Percentiles rank a stretch among this genome's conserved stretches.
These are phyloP conservation scores for Euthynnus affinis DNA, from an alignment of 2,797 vertebrate genomes.

Conservation along the genomic window DNA sequence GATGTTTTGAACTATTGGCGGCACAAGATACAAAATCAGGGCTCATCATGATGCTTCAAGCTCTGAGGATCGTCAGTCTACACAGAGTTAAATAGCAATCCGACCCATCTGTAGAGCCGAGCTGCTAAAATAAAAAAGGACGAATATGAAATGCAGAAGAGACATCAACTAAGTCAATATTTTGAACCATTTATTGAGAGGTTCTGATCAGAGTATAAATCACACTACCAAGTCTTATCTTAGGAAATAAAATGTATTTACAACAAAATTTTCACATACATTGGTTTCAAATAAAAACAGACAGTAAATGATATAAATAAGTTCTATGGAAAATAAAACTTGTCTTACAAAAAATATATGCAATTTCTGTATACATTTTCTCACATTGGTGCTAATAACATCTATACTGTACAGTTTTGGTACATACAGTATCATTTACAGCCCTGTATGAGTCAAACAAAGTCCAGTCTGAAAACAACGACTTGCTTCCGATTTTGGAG, in stretches of 20 bases:
- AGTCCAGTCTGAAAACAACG: conserved; percentile 80
- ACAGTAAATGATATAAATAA: conserved; percentile 97
- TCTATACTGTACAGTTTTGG: conserved; percentile 95
- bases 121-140: neutral
- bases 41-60: neutral
- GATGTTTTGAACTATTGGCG: neutral
- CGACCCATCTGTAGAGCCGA: neutral
- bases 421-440: conserved; percentile 88
- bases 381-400: conserved; percentile 94
- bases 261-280: conserved; percentile 94
- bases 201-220: conserved; percentile 98
- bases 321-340: conserved; percentile 99
- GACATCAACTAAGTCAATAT: conserved; percentile 76
- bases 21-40: too few relatives aligned
- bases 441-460: conserved; percentile 81
- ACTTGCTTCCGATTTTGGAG: conserved; percentile 64
- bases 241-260: conserved; percentile 97
- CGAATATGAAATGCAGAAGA: conserved; percentile 30
- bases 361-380: conserved; percentile 90
- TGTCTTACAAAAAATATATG: conserved; percentile 98
- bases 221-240: conserved; percentile 94
- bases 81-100: neutral
- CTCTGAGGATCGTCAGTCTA: neutral
- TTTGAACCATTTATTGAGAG: conserved; percentile 98
- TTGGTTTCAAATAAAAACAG: conserved; percentile 92